Percentiles rank a stretch among this genome's conserved stretches.
Evolutionary conservation across 2,797 vertebrate genomes (phyloP).

Genomic region (Notolabrus celidotus): DNA sequence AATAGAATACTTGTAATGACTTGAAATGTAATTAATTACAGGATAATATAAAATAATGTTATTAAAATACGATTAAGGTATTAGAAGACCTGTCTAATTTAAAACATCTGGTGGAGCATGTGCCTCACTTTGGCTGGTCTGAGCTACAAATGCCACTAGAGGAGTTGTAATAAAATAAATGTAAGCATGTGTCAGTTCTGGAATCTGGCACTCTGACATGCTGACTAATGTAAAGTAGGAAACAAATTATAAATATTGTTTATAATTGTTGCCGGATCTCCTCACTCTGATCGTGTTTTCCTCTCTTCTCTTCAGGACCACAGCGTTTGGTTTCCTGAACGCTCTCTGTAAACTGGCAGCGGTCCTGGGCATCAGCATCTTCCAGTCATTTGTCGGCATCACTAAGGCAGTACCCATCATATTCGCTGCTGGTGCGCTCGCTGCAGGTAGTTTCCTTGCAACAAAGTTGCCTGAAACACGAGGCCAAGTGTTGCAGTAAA

Average conservation of each 20-base stretch:
- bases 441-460: slow-evolving; percentile 94
- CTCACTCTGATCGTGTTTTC: not conserved
- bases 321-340: slow-evolving; percentile 96
- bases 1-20: too few species aligned
- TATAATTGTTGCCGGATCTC: not conserved
- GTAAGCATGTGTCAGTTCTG: too few species aligned
- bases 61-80: too few species aligned
- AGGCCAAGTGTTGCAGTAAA: slow-evolving; percentile 94
- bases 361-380: slow-evolving; percentile 97
- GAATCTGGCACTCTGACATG: too few species aligned
- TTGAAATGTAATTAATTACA: too few species aligned
- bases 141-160: too few species aligned
- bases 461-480: slow-evolving; percentile 95
- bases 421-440: slow-evolving; percentile 92
- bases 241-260: not conserved
- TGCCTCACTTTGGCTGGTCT: too few species aligned
- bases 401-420: slow-evolving; percentile 96
- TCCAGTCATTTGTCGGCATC: slow-evolving; percentile 97
- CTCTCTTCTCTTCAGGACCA: slow-evolving; percentile 84
- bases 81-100: too few species aligned
- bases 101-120: too few species aligned
- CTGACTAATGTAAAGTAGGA: not conserved
- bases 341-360: slow-evolving; percentile 96
- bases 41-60: too few species aligned
- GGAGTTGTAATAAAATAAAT: too few species aligned